Conservation (phyloP, 2,888 invertebrate genomes). For the Dione vanillae region DNA sequence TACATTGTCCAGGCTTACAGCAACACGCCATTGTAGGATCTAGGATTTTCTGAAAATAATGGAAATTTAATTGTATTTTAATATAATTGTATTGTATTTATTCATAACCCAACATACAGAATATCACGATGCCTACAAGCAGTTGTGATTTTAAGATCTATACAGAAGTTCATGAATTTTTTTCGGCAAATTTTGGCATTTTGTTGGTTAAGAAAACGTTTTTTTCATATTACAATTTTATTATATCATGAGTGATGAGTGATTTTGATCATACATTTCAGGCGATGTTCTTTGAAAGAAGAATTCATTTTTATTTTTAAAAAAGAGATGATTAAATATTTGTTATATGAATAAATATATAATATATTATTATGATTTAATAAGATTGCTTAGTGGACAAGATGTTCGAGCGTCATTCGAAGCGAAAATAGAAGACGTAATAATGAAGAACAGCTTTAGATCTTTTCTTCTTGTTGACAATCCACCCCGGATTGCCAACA, state of each 20-base stretch:
- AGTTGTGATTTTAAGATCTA: background rate
- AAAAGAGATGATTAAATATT: background rate
- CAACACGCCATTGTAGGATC: constrained; percentile 65
- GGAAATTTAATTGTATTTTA: constrained; percentile 15
- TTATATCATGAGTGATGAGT: background rate
- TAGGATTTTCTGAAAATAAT: constrained; percentile 50
- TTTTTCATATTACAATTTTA: constrained; percentile 13
- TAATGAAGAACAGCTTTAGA: no score
- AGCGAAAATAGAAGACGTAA: no score
- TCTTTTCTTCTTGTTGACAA: no score
- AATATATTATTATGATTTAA: background rate
- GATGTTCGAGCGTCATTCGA: no score
- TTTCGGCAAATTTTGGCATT: no score
- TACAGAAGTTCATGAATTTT: constrained; percentile 4
- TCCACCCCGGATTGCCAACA: no score
- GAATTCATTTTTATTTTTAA: background rate
- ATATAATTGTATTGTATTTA: no score
- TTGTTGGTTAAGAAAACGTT: constrained; percentile 4
- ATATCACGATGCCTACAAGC: background rate
- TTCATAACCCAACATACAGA: no score
- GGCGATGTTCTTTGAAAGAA: background rate
- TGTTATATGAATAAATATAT: background rate
- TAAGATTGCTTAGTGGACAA: no score
- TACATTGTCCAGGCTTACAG: constrained; percentile 63
- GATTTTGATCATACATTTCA: background rate